Evolutionary conservation across 1,140 invertebrate genomes (phyloP).

Genomic region (Drosophila takahashii): DNA sequence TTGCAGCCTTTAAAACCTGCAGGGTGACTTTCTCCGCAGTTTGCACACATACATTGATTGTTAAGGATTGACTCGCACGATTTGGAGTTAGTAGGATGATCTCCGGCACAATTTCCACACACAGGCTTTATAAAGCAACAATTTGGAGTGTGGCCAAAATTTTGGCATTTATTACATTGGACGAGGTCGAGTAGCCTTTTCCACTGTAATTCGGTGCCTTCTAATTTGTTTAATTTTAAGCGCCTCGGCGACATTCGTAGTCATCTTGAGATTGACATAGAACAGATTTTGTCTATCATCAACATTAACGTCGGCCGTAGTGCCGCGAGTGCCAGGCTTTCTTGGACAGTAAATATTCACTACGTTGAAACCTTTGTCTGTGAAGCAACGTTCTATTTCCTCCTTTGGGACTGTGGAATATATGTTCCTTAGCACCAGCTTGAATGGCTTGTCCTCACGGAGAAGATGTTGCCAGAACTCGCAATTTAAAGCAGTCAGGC

Average conservation of each 20-base stretch:
- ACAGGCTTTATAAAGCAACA: constrained; percentile 26
- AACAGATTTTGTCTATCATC: constrained; percentile 18
- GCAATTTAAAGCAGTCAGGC: constrained; percentile 17
- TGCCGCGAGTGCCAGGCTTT: neutral
- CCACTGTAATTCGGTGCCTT: constrained; percentile 16
- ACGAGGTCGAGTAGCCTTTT: constrained; percentile 11
- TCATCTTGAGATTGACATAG: too few species aligned
- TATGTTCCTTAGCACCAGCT: constrained; percentile 20
- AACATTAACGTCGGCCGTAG: too few species aligned
- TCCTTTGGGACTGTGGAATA: constrained; percentile 12
- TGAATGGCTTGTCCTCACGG: constrained; percentile 15
- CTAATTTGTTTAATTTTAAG: constrained; percentile 23
- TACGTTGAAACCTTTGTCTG: too few species aligned
- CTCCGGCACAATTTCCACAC: constrained; percentile 20
- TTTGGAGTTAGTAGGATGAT: constrained; percentile 14
- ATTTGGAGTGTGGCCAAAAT: neutral
- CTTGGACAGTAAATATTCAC: too few species aligned
- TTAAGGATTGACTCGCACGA: neutral
- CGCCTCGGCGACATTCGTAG: too few species aligned
- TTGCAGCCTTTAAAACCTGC: constrained; percentile 4
- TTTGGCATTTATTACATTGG: constrained; percentile 22
- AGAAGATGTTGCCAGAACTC: constrained; percentile 38
- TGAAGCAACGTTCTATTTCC: too few species aligned
- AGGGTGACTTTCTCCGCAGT: constrained; percentile 7
- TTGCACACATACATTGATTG: constrained; percentile 4